Percentiles rank a stretch among this genome's conserved stretches.
These are phyloP conservation scores for Chymomyza procnemis DNA, from an alignment of 2,888 invertebrate genomes.

Conservation along the genomic window DNA sequence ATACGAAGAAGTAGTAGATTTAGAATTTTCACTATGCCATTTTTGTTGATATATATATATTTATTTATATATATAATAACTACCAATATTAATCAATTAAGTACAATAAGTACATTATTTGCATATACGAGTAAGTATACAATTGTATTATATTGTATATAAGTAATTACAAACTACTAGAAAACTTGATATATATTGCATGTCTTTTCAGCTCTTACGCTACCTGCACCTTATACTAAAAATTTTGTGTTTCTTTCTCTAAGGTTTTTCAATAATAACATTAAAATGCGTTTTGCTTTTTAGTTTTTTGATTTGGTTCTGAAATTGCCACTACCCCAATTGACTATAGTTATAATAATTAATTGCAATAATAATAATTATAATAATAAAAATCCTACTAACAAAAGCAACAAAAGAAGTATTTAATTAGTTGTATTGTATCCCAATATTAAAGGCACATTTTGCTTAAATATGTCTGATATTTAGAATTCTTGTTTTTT, in stretches of 20 bases:
- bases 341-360: background rate
- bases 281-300: background rate
- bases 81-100: background rate
- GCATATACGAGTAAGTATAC: background rate
- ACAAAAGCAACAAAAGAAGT: constrained; percentile 17
- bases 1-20: constrained; percentile 33
- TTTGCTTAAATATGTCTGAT: constrained; percentile 25
- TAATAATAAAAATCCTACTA: background rate
- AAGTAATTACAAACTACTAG: background rate
- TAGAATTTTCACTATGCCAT: constrained; percentile 35
- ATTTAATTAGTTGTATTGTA: constrained; percentile 17
- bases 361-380: background rate
- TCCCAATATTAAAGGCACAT: constrained; percentile 40
- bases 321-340: background rate
- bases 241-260: constrained; percentile 8
- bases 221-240: constrained; percentile 32
- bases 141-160: background rate
- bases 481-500: constrained; percentile 21
- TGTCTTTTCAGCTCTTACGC: constrained; percentile 41
- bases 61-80: constrained; percentile 25
- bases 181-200: constrained; percentile 37
- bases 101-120: background rate
- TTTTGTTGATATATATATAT: constrained; percentile 8
- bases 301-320: background rate
- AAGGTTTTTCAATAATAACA: background rate